phyloP scores from a whole-genome alignment of 2,797 vertebrate species.

The Myotis findleyi region DNA sequence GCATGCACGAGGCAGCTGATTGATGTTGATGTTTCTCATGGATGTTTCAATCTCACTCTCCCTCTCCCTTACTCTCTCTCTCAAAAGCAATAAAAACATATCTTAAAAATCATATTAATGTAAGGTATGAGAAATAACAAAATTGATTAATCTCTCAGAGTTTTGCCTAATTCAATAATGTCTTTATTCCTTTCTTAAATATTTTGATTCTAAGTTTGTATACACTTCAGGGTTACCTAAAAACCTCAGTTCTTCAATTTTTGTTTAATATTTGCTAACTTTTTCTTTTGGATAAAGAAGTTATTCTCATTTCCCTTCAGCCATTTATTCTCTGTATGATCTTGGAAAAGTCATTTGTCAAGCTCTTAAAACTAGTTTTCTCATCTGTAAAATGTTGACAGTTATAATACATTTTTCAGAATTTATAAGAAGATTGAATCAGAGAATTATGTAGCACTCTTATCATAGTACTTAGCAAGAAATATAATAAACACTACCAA shows the following conservation, averaged over 20 bases:
- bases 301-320: neutral
- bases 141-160: neutral
- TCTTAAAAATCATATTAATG: neutral
- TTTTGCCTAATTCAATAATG: neutral
- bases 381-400: neutral
- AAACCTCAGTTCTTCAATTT: neutral
- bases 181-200: neutral
- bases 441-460: conserved; percentile 9
- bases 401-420: neutral
- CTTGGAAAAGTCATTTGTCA: neutral
- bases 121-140: neutral
- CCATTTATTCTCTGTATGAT: neutral
- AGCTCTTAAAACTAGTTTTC: neutral
- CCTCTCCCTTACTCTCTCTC: too few species aligned
- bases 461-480: neutral
- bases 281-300: conserved; percentile 25
- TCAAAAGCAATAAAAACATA: too few species aligned
- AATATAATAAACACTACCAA: neutral
- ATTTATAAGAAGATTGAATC: neutral
- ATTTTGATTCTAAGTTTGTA: neutral
- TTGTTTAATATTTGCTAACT: neutral
- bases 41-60: too few species aligned
- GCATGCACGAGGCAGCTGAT: too few species aligned
- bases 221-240: neutral
- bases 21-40: too few species aligned